Evolutionary conservation across 2,113 vertebrate species (phyloP), one percentile per base, ranked within the genome.

Genomic region (Phalacrocorax brasilianus): DNA sequence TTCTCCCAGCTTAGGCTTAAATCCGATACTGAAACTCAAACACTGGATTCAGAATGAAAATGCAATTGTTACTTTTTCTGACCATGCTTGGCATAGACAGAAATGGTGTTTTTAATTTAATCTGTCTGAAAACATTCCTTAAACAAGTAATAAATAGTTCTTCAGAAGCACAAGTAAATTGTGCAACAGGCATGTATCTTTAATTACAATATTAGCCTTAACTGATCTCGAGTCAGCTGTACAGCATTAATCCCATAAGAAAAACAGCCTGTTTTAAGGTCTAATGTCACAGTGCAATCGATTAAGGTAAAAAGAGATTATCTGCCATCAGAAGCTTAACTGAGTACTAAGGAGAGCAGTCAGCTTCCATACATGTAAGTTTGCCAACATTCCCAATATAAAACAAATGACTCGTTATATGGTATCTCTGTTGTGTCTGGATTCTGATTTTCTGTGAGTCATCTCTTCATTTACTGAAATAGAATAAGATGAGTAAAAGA

Each of bases 401-500:
- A 92, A 96, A 88, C 66, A 94, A 95, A 91, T 76, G 50, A 74
- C 56, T 96, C 4, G 70, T 91, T 96, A 82, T 42, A 79, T 44
- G 47, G 85, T 82, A 87, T 82, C 72, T 90, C 58, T 95, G 91
- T 95, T 97, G 85, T 92, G 91, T 88, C 92, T 96, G 83, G 84
- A 77, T 93, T 89, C 71, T 89, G 91, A 85, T 72, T 85, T 78
- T 91, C 86, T 91, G 0, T 94, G 88, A 95, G 55, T 97, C 94
- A 95, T 93, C 56, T 92, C 81, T 89, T 77, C 63, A 68, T 88
- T 80, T 93, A 92, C 95, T 87, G 66, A 97, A 95, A 95, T 89
- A 96, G 94, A 79, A n/a, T 76, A 82, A 92, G 63, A 96, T 92
- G 96, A 94, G 91, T 95, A 95, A 94, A 83, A 94, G 84, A 93